These are phyloP conservation scores for Campylomormyrus numenius DNA, from an alignment of 2,113 vertebrate species.

Conservation along the genomic window DNA sequence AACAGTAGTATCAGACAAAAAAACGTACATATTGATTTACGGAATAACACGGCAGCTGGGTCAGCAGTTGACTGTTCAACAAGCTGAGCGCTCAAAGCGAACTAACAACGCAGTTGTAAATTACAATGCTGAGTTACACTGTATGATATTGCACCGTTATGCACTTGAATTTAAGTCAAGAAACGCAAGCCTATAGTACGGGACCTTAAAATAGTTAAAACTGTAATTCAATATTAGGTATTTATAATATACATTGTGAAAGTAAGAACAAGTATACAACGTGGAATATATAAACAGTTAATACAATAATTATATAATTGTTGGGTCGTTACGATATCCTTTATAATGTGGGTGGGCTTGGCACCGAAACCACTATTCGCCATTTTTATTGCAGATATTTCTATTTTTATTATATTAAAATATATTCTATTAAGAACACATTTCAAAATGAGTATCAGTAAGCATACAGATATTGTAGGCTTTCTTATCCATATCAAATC, in stretches of 20 bases:
- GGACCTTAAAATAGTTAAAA: neutral
- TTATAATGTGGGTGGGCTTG: neutral
- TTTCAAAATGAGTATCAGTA: neutral
- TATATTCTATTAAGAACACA: neutral
- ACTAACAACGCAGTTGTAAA: neutral
- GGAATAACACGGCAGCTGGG: neutral
- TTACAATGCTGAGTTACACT: neutral
- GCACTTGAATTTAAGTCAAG: neutral
- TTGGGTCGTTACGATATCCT: neutral
- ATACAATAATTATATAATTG: neutral
- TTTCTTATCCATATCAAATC: neutral
- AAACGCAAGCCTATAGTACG: neutral
- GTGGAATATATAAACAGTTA: neutral
- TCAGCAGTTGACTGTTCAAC: constrained; percentile 16
- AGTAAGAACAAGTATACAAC: neutral
- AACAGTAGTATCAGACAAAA: neutral
- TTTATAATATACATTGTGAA: neutral
- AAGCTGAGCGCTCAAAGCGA: neutral
- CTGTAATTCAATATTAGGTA: neutral
- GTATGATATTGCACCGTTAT: neutral
- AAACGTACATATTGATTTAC: constrained; percentile 18
- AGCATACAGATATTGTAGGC: neutral
- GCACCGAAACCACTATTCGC: neutral
- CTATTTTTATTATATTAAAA: neutral
- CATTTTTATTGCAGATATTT: neutral